A percentile compares a stretch with the other conserved stretches of the same genome.
These are phyloP conservation scores for Ryuthela nishihirai DNA, from an alignment of 2,888 invertebrate genomes.

Conservation along the genomic window DNA sequence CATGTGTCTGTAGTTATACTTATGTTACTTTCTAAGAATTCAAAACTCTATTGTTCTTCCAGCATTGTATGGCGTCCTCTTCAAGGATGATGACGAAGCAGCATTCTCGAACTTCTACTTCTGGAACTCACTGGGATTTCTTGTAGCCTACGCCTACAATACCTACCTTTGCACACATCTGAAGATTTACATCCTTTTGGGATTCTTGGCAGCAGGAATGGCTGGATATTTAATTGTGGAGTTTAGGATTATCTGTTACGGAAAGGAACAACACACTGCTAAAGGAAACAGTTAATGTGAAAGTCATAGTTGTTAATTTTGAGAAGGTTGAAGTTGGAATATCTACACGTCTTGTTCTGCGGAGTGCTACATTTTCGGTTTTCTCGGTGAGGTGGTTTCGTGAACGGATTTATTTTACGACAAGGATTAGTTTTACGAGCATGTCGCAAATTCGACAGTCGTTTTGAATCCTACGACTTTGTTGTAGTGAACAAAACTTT, in stretches of 20 bases:
- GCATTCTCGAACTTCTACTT: slow-evolving; percentile 33
- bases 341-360: too few species aligned
- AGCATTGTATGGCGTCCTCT: slow-evolving; percentile 32
- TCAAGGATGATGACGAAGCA: slow-evolving; percentile 19
- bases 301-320: too few species aligned
- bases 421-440: too few species aligned
- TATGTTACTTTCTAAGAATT: too few species aligned
- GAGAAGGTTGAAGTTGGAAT: too few species aligned
- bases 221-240: slow-evolving; percentile 10
- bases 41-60: background rate
- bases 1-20: too few species aligned
- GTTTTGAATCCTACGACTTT: too few species aligned
- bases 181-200: slow-evolving; percentile 19
- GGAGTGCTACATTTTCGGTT: too few species aligned
- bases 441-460: too few species aligned
- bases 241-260: slow-evolving; percentile 8
- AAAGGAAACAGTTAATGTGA: background rate
- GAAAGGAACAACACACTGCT: slow-evolving; percentile 2
- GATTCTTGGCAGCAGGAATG: slow-evolving; percentile 17
- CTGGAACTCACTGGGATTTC: slow-evolving; percentile 26
- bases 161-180: slow-evolving; percentile 23
- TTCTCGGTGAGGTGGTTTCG: too few species aligned
- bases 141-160: slow-evolving; percentile 25
- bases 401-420: too few species aligned
- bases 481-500: too few species aligned